phyloP scores from a whole-genome alignment of 2,113 vertebrate species.

The Paratilapia polleni region DNA sequence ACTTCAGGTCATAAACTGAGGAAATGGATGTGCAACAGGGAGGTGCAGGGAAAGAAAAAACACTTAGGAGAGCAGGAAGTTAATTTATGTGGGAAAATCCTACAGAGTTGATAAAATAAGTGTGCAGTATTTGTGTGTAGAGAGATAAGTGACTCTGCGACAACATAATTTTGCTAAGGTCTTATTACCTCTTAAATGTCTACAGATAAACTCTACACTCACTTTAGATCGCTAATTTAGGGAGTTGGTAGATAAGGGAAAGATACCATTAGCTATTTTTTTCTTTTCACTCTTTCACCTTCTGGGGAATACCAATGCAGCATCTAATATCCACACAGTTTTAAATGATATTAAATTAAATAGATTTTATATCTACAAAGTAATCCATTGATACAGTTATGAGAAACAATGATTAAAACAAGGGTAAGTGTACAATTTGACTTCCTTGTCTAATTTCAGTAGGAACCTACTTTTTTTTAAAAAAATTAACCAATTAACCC shows the following conservation, averaged over 20 bases:
- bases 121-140: slow-evolving; percentile 3
- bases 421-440: background rate
- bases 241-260: slow-evolving; percentile 2
- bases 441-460: background rate
- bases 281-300: background rate
- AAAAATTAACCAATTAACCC: background rate
- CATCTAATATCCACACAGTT: background rate
- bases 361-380: background rate
- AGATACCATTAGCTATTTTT: background rate
- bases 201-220: slow-evolving; percentile 6
- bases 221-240: slow-evolving; percentile 22
- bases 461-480: background rate
- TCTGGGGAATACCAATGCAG: background rate
- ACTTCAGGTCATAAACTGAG: slow-evolving; percentile 15
- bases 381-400: background rate
- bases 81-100: background rate
- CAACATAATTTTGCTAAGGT: slow-evolving; percentile 30
- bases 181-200: slow-evolving; percentile 20
- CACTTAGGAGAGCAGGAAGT: background rate
- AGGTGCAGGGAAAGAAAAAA: background rate
- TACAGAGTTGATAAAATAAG: slow-evolving; percentile 1
- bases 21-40: slow-evolving; percentile 7
- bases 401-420: background rate
- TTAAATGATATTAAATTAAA: background rate
- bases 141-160: slow-evolving; percentile 20